Conservation (phyloP, 2,888 invertebrate species). For the Trachelus troglodyta region DNA sequence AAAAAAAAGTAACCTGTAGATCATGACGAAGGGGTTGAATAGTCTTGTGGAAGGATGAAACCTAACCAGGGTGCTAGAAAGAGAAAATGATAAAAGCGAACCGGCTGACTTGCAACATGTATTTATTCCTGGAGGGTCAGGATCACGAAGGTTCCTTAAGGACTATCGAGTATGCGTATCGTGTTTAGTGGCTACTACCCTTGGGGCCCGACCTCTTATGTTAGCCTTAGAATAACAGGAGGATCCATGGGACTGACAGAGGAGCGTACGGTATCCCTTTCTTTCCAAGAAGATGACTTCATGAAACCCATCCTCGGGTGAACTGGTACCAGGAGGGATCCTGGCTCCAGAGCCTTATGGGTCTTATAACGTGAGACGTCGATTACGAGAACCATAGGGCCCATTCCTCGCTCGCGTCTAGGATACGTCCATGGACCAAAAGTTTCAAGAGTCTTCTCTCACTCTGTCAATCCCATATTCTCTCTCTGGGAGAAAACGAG, state of each 20-base stretch:
- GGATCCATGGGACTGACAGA: constrained; percentile 28
- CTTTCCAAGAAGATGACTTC: constrained; percentile 60
- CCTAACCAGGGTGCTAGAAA: background rate
- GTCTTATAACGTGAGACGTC: background rate
- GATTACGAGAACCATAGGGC: background rate
- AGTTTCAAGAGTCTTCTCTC: constrained; percentile 31
- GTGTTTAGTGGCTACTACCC: constrained; percentile 46
- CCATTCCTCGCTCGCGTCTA: constrained; percentile 10
- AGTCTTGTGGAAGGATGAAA: background rate
- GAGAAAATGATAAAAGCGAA: constrained; percentile 1
- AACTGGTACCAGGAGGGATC: background rate
- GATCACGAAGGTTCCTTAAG: constrained; percentile 25
- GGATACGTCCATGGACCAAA: constrained; percentile 44
- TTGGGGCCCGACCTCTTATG: constrained; percentile 36
- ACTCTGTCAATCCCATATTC: constrained; percentile 23
- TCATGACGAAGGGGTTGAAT: background rate
- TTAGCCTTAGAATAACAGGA: constrained; percentile 59
- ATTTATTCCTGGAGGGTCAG: constrained; percentile 16
- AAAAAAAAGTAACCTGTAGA: background rate
- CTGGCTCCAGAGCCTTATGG: background rate
- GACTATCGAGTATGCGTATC: constrained; percentile 41
- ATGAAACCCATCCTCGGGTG: constrained; percentile 46
- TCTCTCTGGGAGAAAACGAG: constrained; percentile 22
- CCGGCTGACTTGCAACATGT: constrained; percentile 49
- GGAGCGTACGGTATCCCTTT: constrained; percentile 47